Evolutionary conservation across 2,113 vertebrate species (phyloP), one percentile per base, ranked within the genome.

Genomic region (Prionailurus bengalensis): DNA sequence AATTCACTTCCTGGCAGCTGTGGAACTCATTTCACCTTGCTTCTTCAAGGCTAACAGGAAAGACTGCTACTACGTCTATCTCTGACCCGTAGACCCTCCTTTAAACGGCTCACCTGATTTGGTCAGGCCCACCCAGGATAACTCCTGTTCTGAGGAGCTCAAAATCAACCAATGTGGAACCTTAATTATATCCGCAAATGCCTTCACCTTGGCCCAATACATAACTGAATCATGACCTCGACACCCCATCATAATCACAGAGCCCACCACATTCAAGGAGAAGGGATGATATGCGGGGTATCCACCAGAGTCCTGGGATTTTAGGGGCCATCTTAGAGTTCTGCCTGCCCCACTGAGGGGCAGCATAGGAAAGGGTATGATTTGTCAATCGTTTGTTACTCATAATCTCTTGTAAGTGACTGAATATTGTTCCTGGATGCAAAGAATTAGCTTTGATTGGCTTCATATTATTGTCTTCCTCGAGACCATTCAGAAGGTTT

Each of bases 401-500:
- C 68, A 33, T 53, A 58, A 39, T 76, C 58, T 90, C 48, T 55
- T 81, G 12, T 94, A 45, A 91, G 70, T 65, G 13, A 81, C 53
- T 78, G 39, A 74, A 53, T 48, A 21, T 48, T 80, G 12, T 84
- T 92, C 61, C 58, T 94, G 7, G 11, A 55, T 85, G 51, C 48
- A 91, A 95, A 95, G 2, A 39, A 85, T 81, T 71, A 89, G 27
- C 7, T 95, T 92, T 76, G 88, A 79, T 82, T 78, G 66, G 48
- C 21, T 91, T 95, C 29, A 48, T 89, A 79, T 91, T 78, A 89
- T 78, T 71, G 96, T 65, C 13, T 68, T 89, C 66, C 58, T 94
- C 4, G 23, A 85, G 31, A 92, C 53, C 33, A 78, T 71, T 39
- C 33, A 36, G 53, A 94, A 63, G 8, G 33, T 79, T 68, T 91